Evolutionary conservation across 2,797 vertebrate species (phyloP).

Genomic region (Pelobates cultripes): DNA sequence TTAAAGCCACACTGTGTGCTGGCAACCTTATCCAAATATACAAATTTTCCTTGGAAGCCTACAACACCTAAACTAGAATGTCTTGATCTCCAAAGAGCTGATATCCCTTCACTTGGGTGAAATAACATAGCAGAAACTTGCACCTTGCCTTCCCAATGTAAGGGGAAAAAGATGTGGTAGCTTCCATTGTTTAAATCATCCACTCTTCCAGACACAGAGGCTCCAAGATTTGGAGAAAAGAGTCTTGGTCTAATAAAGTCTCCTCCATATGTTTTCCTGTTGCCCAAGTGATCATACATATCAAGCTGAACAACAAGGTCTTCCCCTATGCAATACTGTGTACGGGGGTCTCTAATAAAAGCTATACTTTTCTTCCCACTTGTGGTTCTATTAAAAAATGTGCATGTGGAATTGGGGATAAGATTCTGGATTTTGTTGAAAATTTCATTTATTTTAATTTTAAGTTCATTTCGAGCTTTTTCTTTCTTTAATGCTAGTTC

Average conservation of each 20-base stretch:
- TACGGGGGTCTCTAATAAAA: conserved; percentile 33
- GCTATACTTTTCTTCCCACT: conserved; percentile 45
- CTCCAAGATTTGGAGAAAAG: conserved; percentile 43
- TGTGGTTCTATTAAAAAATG: conserved; percentile 16
- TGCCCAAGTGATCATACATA: conserved; percentile 47
- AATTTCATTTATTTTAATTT: conserved; percentile 28
- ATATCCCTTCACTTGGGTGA: conserved; percentile 54
- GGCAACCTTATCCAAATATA: not conserved
- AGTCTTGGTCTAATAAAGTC: conserved; percentile 60
- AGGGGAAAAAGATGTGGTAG: conserved; percentile 59
- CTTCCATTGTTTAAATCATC: conserved; percentile 59
- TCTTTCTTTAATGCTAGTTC: not conserved
- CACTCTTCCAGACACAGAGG: conserved; percentile 51
- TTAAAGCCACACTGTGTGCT: conserved; percentile 41
- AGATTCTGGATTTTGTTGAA: conserved; percentile 30
- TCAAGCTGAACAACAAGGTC: conserved; percentile 54
- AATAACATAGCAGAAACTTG: conserved; percentile 58
- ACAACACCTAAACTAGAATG: conserved; percentile 56
- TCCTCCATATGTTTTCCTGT: conserved; percentile 58
- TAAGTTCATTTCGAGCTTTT: not conserved
- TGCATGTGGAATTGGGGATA: conserved; percentile 54
- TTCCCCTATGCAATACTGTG: conserved; percentile 51
- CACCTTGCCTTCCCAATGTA: conserved; percentile 55
- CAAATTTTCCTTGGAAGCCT: conserved; percentile 46
- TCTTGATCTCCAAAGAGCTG: conserved; percentile 57